Percentiles rank a stretch among this genome's conserved stretches.
phyloP scores from a whole-genome alignment of 2,797 vertebrate genomes.

The Propithecus perrieri region DNA sequence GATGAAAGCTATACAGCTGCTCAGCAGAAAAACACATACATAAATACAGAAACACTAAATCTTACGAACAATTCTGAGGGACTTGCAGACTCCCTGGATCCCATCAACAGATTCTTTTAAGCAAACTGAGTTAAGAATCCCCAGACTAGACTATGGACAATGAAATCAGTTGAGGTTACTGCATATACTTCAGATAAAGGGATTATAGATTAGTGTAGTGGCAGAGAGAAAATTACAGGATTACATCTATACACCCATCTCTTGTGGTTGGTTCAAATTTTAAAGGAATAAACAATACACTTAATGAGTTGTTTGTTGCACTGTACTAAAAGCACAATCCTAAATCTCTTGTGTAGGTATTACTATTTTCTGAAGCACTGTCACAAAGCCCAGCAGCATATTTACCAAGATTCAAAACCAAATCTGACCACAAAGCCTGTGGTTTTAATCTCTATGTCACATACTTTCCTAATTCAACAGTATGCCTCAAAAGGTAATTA shows the following conservation, averaged over 20 bases:
- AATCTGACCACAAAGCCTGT: not conserved
- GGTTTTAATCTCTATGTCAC: not conserved
- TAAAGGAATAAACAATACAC: not conserved
- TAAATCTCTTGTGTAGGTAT: not conserved
- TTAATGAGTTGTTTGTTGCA: not conserved
- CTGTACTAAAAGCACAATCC: not conserved
- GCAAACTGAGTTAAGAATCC: not conserved
- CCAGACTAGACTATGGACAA: not conserved
- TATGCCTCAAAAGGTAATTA: not conserved
- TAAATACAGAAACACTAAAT: not conserved
- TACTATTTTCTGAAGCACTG: not conserved
- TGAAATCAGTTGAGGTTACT: not conserved
- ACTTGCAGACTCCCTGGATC: not conserved
- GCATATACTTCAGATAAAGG: not conserved
- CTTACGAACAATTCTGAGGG: not conserved
- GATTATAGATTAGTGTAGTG: not conserved
- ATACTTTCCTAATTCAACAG: not conserved
- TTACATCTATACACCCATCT: not conserved
- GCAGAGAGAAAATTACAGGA: not conserved
- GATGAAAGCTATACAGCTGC: not conserved
- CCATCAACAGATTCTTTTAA: not conserved
- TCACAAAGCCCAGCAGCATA: not conserved
- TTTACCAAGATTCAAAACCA: not conserved
- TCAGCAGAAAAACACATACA: not conserved
- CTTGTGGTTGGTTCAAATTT: not conserved